Conservation (phyloP, 2,113 vertebrate genomes). For the Etia nguti region DNA sequence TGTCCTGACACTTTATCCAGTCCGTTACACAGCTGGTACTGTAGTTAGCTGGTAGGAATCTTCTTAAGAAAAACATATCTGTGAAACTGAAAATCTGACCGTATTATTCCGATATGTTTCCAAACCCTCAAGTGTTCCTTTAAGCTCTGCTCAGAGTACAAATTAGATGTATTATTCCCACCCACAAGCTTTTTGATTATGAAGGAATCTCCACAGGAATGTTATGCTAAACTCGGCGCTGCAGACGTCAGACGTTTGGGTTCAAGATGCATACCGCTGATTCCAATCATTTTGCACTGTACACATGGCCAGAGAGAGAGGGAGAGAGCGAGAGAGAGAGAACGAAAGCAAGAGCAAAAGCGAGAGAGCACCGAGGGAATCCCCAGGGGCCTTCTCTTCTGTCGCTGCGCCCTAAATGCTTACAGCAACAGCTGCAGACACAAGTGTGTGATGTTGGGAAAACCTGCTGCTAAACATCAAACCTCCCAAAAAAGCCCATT, state of each 20-base stretch:
- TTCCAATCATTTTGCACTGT: conserved; percentile 57
- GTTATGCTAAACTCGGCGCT: conserved; percentile 29
- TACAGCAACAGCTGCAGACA: conserved; percentile 63
- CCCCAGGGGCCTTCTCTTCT: conserved; percentile 47
- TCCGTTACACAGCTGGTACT: conserved; percentile 18
- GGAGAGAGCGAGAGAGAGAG: neutral
- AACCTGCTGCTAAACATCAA: conserved; percentile 63
- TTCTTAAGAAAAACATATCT: neutral
- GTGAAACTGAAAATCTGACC: neutral
- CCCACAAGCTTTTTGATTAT: conserved; percentile 14
- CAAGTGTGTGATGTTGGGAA: conserved; percentile 60
- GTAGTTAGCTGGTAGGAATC: neutral
- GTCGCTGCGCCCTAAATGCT: conserved; percentile 44
- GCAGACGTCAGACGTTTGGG: conserved; percentile 47
- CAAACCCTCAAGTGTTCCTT: neutral
- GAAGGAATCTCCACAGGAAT: conserved; percentile 46
- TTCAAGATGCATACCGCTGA: conserved; percentile 54
- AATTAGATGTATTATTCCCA: neutral
- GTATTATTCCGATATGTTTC: neutral
- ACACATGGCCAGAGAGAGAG: conserved; percentile 21
- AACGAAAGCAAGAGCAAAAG: neutral
- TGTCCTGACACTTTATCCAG: neutral
- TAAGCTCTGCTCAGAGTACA: neutral
- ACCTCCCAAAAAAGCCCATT: conserved; percentile 43
- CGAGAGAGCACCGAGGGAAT: conserved; percentile 8